Evolutionary conservation across 2,113 vertebrate genomes (phyloP).

Genomic region (Leptosomus discolor): DNA sequence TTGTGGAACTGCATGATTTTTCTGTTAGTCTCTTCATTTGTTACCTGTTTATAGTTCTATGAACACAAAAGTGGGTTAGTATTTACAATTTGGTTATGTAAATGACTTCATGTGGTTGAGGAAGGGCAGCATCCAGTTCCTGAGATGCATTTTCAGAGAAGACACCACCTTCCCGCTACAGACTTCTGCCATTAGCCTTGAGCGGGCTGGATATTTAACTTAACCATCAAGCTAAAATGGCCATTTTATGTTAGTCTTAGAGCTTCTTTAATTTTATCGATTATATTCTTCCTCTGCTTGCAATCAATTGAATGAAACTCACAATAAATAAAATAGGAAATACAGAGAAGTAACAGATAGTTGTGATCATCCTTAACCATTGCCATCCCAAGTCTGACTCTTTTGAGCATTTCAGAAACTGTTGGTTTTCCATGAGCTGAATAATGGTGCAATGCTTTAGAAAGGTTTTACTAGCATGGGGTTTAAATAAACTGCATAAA

Average conservation of each 20-base stretch:
- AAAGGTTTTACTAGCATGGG: background rate
- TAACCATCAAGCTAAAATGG: background rate
- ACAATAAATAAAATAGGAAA: background rate
- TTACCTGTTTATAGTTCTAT: background rate
- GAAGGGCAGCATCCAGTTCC: background rate
- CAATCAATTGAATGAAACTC: background rate
- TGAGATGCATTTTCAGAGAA: background rate
- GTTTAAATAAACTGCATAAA: background rate
- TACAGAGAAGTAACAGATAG: background rate
- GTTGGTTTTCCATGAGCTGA: background rate
- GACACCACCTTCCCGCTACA: accelerated
- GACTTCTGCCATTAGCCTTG: background rate
- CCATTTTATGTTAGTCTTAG: background rate
- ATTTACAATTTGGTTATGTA: background rate
- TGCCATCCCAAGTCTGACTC: background rate
- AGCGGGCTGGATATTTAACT: background rate
- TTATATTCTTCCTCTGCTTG: background rate
- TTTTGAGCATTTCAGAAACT: background rate
- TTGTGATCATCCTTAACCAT: background rate
- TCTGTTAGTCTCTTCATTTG: background rate
- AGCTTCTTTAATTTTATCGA: background rate
- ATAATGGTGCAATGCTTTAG: background rate
- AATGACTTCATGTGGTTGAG: background rate
- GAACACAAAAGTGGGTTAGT: background rate
- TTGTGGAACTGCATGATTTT: background rate